Evolutionary conservation across 2,113 vertebrate species (phyloP).

Genomic region (Laticauda laticaudata): DNA sequence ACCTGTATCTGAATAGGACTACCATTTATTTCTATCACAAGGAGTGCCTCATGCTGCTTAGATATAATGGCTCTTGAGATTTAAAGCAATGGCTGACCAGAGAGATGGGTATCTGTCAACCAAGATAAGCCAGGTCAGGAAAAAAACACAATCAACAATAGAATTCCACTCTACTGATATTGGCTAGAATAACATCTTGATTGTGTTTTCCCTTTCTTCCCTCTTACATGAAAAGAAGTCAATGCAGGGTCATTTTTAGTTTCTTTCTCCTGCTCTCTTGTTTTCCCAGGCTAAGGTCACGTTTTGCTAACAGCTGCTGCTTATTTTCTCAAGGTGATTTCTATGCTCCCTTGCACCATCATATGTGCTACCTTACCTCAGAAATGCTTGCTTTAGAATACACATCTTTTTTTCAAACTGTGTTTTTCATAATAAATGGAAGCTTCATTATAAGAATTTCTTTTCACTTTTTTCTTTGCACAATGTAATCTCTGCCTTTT

Average conservation of each 20-base stretch:
- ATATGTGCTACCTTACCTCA: neutral
- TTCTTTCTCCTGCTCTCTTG: neutral
- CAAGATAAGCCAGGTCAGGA: neutral
- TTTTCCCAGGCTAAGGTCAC: neutral
- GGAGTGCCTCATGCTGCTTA: neutral
- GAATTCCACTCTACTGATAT: neutral
- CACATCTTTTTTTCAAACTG: neutral
- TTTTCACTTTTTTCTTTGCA: neutral
- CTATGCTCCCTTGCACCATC: neutral
- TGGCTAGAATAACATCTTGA: neutral
- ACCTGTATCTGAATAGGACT: neutral
- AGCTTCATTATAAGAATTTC: neutral
- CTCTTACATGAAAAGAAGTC: neutral
- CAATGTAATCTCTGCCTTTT: neutral
- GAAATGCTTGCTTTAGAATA: neutral
- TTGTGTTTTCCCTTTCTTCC: neutral
- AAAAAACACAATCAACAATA: neutral
- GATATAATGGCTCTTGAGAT: neutral
- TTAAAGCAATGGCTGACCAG: neutral
- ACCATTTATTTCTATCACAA: neutral
- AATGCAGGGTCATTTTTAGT: neutral
- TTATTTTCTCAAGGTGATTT: neutral
- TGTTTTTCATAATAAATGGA: neutral
- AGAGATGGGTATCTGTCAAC: neutral
- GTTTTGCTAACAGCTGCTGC: neutral